Evolutionary conservation across 2,888 invertebrate species (phyloP), one percentile per base, ranked within the genome.

Genomic region (Aphrophora alni): DNA sequence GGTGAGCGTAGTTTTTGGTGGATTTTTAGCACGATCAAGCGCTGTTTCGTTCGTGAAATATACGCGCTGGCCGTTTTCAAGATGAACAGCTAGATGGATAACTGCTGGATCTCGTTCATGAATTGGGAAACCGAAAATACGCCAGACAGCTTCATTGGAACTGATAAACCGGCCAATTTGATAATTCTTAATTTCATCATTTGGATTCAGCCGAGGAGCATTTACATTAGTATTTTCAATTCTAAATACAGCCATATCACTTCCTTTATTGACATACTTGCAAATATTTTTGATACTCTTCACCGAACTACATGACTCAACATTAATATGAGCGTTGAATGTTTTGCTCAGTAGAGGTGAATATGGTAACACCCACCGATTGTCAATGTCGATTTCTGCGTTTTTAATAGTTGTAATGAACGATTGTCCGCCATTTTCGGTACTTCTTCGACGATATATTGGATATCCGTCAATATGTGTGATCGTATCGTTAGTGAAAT

Each of bases 211-310:
- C 8, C 5, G 33, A 33, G 33, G 33, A 33, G 33, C 33, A 33
- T 33, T 33, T 33, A 33, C 33, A 71, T 71, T n/a, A 17, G 27
- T 12, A 59, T 33, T 70, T 26, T 24, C 70, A 3, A 80, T 5
- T 0, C 75, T 25, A 75, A 81, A 77, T 14, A 80, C 78, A 70
- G 84, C 82, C 78, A 83, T 78, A 71, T 84, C 82, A 72, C 80
- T 83, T 12, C 83, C 83, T 81, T 85, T 83, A 59, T 80, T 79
- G 27, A 87, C 82, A 79, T 87, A 87, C 71, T 87, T 87, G 82
- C 86, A 87, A 82, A 88, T 85, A 80, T 87, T 88, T 85, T 88
- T 87, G 21, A 88, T 87, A 10, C 85, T 83, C 76, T 88, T 87
- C 0, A 89, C 87, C 0, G 88, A 88, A 84, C 85, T 86, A 80